Base-by-base conservation (phyloP, 53 echinoderm and acorn worm species). In the Luidia sarsii region DNA sequence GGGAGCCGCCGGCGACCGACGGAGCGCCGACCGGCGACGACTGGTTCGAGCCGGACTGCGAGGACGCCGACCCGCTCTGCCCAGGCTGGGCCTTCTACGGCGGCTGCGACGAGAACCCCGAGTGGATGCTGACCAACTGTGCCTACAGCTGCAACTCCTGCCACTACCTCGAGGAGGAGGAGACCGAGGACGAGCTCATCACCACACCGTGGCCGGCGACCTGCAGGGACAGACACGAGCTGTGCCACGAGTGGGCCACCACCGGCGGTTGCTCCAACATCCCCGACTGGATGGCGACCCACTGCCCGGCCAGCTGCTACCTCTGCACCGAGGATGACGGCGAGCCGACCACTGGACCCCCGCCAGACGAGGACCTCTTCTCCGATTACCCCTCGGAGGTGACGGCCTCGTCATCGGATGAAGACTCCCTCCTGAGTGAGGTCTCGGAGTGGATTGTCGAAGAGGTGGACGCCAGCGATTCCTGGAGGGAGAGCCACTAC, bases 121-220 rank as follows among this genome's bases (percentile, higher is more conserved):
- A 54, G 2, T 94, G 83, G 77, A 94, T 94, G 94, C 55, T 80
- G n/a, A 86, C 86, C 14, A 88, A 94, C 79, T 94, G 94, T 57
- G 66, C 59, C 30, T 52, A 87, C 67, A 85, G 91, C 51, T 94
- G 94, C 30, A 57, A 89, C 66, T 68, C 79, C 11, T 91, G 94
- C 50, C 70, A 89, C 43, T 77, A 77, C 61, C n/a, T 77, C 22
- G 59, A n/a, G 1, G 45, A 9, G 11, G 39, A 77, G 20, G 77
- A 77, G 3, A 60, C 45, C 23, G 13, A 35, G 4, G 69, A 83
- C 5, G 35, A 35, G 7, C 60, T 18, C 10, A 27, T 16, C 2
- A 11, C 77, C 14, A 35, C 46, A n/a, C 43, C 22, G 10, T 3
- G 25, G 20, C 59, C 38, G 22, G 24, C 22, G 48, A 77, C 57